Base-by-base conservation (phyloP, 2,888 invertebrate genomes). In the Gortyna flavago region DNA sequence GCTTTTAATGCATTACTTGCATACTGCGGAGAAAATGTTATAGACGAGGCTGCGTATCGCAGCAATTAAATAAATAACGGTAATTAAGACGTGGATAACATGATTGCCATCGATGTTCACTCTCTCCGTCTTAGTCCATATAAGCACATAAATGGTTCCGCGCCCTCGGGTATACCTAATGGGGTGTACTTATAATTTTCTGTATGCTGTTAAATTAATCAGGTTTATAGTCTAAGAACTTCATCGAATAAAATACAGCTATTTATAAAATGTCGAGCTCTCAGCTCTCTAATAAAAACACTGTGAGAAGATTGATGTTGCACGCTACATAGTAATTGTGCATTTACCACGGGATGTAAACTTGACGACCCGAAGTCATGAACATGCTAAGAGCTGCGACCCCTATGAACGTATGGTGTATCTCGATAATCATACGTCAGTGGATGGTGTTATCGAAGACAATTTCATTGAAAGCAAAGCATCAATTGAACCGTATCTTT, bases 401-500 rank as follows among this genome's bases (percentile, higher is more conserved):
- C 74, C 84, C 73, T 80, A 59, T 48, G 54, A n/a, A 57, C 11
- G 70, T 78, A 81, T 78, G 62, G 69, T 71, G 83, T 74, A 85
- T 80, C 62, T 77, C 84, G 79, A 85, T 87, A 82, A 85, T 81
- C 85, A 90, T 86, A 87, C 81, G 81, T 85, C 77, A 85, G 65
- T 41, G 69, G 70, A 68, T 61, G 35, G 64, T 64, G 83, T 83
- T 77, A 85, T 79, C 75, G 83, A 86, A 86, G 87, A 82, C 88
- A 87, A 89, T 88, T 88, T 85, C 79, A 88, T 89, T 90, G 85
- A 82, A 87, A 88, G 84, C 87, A 86, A 85, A 84, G 79, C 77
- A 88, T 87, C 84, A 90, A 92, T 87, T 92, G 89, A 91, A 91
- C 89, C 91, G 85, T 90, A 88, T 89, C 88, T 88, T 89, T 88